Percentiles rank a stretch among this genome's conserved stretches.
These are phyloP conservation scores for Scaptomyza reducta DNA, from an alignment of 2,888 invertebrate species.

Conservation along the genomic window DNA sequence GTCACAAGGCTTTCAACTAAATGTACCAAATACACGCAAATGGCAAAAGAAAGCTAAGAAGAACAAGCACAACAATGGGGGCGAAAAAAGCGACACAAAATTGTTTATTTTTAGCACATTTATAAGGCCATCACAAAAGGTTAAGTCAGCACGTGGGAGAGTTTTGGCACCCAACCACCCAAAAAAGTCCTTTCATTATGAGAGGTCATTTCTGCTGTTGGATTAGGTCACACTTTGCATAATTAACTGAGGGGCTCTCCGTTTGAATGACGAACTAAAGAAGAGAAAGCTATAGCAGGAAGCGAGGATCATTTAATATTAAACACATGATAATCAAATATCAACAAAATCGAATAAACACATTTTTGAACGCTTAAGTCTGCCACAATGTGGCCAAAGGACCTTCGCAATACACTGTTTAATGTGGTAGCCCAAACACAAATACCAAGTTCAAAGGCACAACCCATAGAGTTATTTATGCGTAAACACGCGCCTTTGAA, in stretches of 20 bases:
- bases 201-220: slow-evolving; percentile 43
- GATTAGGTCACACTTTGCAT: slow-evolving; percentile 75
- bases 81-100: slow-evolving; percentile 54
- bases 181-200: slow-evolving; percentile 45
- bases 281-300: not conserved
- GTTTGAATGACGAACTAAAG: not conserved
- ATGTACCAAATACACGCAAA: slow-evolving; percentile 55
- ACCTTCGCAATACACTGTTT: slow-evolving; percentile 5
- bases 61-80: slow-evolving; percentile 28
- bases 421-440: slow-evolving; percentile 3
- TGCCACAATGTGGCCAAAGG: not conserved
- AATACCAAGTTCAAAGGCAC: slow-evolving; percentile 55
- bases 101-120: slow-evolving; percentile 79
- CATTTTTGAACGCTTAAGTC: not conserved
- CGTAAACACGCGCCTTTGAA: slow-evolving; percentile 69
- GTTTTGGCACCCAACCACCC: slow-evolving; percentile 5
- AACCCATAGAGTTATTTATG: slow-evolving; percentile 66
- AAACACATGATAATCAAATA: too few species aligned
- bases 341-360: not conserved
- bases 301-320: too few species aligned
- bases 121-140: slow-evolving; percentile 75
- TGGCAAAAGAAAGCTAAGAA: slow-evolving; percentile 22
- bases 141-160: slow-evolving; percentile 49
- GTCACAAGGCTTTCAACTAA: slow-evolving; percentile 47
- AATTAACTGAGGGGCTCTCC: slow-evolving; percentile 63